A percentile compares a stretch with the other conserved stretches of the same genome.
Conservation (phyloP, 2,113 vertebrate genomes). For the Kryptolebias marmoratus region DNA sequence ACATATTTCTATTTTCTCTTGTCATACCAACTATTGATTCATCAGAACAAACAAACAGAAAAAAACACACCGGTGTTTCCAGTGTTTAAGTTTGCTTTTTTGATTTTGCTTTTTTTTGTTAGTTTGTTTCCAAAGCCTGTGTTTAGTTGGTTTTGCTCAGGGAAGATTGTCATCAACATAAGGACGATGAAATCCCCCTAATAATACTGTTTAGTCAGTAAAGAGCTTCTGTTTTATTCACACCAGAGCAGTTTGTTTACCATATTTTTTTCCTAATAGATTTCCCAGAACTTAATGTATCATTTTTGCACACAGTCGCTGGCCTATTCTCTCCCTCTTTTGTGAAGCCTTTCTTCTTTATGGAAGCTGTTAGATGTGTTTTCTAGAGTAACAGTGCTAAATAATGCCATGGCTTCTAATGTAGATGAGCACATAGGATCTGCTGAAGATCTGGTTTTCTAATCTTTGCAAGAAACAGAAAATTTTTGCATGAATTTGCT, state of each 20-base stretch:
- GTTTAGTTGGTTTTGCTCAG: too few relatives aligned
- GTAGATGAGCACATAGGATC: constrained; percentile 15
- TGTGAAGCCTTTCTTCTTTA: constrained; percentile 19
- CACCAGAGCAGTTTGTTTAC: too few relatives aligned
- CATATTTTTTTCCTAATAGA: not conserved
- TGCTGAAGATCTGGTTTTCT: constrained; percentile 8
- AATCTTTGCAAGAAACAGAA: constrained; percentile 23
- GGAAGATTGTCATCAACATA: too few relatives aligned
- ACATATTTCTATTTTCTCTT: constrained; percentile 13
- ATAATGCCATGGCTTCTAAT: constrained; percentile 37
- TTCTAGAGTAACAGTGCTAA: constrained; percentile 33
- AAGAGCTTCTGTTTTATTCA: too few relatives aligned
- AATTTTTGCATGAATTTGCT: constrained; percentile 11
- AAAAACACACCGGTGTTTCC: not conserved
- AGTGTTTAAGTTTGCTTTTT: too few relatives aligned
- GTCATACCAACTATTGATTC: not conserved
- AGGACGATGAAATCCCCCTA: too few relatives aligned
- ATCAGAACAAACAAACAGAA: not conserved
- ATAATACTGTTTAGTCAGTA: too few relatives aligned
- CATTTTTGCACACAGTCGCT: too few relatives aligned
- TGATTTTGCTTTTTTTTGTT: too few relatives aligned
- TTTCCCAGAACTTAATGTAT: constrained; percentile 3
- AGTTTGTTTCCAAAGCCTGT: too few relatives aligned
- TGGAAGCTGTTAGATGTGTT: constrained; percentile 19
- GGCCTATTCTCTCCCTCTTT: not conserved